Evolutionary conservation across 2,888 invertebrate species (phyloP).

Genomic region (Psylliodes chrysocephalus): DNA sequence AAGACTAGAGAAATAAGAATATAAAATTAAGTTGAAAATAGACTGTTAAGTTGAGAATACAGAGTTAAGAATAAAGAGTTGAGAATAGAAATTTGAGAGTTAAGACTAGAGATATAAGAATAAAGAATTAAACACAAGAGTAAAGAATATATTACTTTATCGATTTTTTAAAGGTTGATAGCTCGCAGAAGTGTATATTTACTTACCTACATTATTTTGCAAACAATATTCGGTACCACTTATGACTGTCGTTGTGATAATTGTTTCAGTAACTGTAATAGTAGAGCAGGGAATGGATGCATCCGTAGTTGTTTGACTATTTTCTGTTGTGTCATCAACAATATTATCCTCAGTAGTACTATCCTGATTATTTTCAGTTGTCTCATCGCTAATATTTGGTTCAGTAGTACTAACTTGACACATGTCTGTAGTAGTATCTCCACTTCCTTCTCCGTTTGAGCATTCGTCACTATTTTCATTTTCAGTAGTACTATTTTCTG

Average conservation of each 20-base stretch:
- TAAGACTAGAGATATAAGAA: no score
- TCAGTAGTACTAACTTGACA: neutral
- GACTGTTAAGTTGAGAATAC: no score
- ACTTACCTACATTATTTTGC: constrained; percentile 9
- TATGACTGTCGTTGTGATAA: constrained; percentile 2
- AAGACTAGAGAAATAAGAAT: no score
- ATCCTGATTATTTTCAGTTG: neutral
- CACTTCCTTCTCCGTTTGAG: neutral
- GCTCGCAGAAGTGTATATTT: neutral
- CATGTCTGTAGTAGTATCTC: neutral
- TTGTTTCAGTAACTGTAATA: constrained; percentile 8
- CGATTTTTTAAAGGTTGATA: no score
- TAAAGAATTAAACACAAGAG: no score
- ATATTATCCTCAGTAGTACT: neutral
- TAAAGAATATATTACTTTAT: no score
- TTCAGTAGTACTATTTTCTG: neutral
- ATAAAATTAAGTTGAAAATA: no score
- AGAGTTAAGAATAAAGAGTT: no score
- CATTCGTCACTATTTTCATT: neutral
- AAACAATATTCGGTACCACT: constrained; percentile 6
- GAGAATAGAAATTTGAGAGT: no score
- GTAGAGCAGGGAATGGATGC: constrained; percentile 4
- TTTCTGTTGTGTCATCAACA: neutral
- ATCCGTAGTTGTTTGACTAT: neutral
- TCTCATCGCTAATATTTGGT: neutral